These are phyloP conservation scores for Pollenia angustigena DNA, from an alignment of 2,888 invertebrate genomes.

Conservation along the genomic window DNA sequence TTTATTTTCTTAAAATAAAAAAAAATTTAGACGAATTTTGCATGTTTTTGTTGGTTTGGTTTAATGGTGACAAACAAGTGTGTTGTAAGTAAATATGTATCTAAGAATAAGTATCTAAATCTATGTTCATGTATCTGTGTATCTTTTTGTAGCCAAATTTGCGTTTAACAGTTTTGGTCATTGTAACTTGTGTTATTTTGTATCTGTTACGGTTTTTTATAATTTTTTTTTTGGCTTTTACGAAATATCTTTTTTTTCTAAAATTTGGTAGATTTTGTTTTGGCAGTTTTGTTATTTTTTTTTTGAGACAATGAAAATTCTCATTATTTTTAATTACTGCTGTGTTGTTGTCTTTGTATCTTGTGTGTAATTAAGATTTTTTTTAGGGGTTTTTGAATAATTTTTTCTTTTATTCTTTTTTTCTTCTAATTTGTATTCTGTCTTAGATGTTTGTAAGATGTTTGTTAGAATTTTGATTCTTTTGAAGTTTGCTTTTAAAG, in stretches of 20 bases:
- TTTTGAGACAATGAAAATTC: slow-evolving; percentile 76
- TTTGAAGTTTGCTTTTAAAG: slow-evolving; percentile 28
- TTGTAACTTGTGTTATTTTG: slow-evolving; percentile 48
- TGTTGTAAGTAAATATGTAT: slow-evolving; percentile 49
- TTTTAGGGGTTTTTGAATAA: slow-evolving; percentile 63
- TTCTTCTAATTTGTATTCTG: neutral
- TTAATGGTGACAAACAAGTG: slow-evolving; percentile 67
- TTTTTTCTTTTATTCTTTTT: slow-evolving; percentile 51
- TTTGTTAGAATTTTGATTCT: neutral
- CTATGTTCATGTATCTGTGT: slow-evolving; percentile 25
- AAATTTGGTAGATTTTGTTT: slow-evolving; percentile 35
- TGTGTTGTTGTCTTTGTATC: slow-evolving; percentile 61
- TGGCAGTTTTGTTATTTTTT: slow-evolving; percentile 43
- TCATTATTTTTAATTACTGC: slow-evolving; percentile 77
- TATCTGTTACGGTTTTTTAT: slow-evolving; percentile 54
- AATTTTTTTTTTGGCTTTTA: neutral
- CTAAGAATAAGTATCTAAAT: slow-evolving; percentile 25
- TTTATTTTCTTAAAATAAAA: slow-evolving; percentile 3
- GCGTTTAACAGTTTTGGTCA: slow-evolving; percentile 57
- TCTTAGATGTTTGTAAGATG: slow-evolving; percentile 20
- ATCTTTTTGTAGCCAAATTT: slow-evolving; percentile 33
- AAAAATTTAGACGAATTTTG: neutral
- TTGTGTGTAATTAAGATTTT: slow-evolving; percentile 73
- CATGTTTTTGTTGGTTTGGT: slow-evolving; percentile 30
- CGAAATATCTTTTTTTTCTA: slow-evolving; percentile 32